Base-by-base conservation (phyloP, 2,113 vertebrate genomes). In the Mirza zaza region DNA sequence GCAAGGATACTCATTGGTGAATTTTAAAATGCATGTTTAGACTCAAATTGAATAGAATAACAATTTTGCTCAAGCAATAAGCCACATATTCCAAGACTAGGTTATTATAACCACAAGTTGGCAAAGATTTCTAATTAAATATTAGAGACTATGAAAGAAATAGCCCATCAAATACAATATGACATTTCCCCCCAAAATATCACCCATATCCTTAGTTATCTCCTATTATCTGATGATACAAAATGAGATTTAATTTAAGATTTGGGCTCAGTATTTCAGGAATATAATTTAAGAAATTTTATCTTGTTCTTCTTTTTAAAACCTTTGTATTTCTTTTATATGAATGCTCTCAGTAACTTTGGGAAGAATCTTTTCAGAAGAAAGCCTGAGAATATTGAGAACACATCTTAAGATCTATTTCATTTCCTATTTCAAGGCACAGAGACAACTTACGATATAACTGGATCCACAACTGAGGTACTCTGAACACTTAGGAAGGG, bases 171-270 rank as follows among this genome's bases (percentile, higher is more conserved):
- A 17, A 36, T 55, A 25, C 27, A 52, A 90, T 71, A 17, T 48
- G 70, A 73, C 39, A 88, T 92, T 96, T 96, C 82, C 23, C 11
- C 13, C 4, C 14, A 57, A 84, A 63, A 92, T 90, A 76, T 63
- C 63, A 92, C 4, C 48, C 11, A 39, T 67, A 57, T 90, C 57
- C 45, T 85, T 68, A 92, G 71, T 91, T 88, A 79, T 92, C 48
- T 94, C 42, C 34, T 87, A 27, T 59, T 96, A 67, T 87, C 45
- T 77, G 89, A 94, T 88, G 59, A 75, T 63, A 73, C 61, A 93
- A 94, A 95, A 92, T 95, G 89, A 91, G 83, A 96, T 91, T 95
- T 93, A 86, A 94, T 97, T 93, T 96, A 83, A 96, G 87, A 91
- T 93, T 67, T 39, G 32, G 52, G n/a, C 67, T 88, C 67, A 67